Base-by-base conservation (phyloP, 2,888 invertebrate species). In the Cryptocephalus moraei region DNA sequence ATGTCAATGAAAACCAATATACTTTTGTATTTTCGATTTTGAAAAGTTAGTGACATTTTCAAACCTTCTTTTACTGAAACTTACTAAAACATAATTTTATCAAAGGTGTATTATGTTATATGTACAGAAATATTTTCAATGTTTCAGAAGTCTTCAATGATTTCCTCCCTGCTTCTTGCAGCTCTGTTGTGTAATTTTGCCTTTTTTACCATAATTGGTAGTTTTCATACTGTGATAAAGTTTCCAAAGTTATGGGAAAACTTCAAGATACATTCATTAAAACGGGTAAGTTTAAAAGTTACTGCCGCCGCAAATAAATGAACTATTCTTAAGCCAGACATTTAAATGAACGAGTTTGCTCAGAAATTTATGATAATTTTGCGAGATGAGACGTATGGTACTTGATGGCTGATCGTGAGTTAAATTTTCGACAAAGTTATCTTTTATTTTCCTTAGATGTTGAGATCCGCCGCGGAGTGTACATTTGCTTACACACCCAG, bases 401-500 rank as follows among this genome's bases (percentile, higher is more conserved):
- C 22, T 22, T 22, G 2, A 22, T 22, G 6, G 22, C 22, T 22
- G 2, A 22, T 22, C 3, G 22, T 6, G 32, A 3, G 33, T 32
- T 49, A 41, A 22, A 41, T 43, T 31, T 10, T 12, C 2, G 12
- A 6, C n/a, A 6, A 39, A 45, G 33, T 43, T 12, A 9, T 13
- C 9, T 32, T 11, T 33, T 43, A 2, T 32, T 41, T n/a, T 43
- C 65, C 67, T 45, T 54, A 73, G 73, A 58, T 72, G 43, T 55
- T 72, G 41, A 64, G 64, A 41, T 67, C 71, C 9, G 65, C 72
- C 3, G 70, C 72, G 4, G 57, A 69, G 51, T 69, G 68, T 56
- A 64, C 68, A 2, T 72, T 65, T 52, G 71, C 69, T 12, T 73
- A 72, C 56, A 64, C 69, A 40, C 69, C 69, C 44, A 58, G 62